These are phyloP conservation scores for Takifugu rubripes DNA, from an alignment of 2,797 vertebrate species.

Conservation along the genomic window DNA sequence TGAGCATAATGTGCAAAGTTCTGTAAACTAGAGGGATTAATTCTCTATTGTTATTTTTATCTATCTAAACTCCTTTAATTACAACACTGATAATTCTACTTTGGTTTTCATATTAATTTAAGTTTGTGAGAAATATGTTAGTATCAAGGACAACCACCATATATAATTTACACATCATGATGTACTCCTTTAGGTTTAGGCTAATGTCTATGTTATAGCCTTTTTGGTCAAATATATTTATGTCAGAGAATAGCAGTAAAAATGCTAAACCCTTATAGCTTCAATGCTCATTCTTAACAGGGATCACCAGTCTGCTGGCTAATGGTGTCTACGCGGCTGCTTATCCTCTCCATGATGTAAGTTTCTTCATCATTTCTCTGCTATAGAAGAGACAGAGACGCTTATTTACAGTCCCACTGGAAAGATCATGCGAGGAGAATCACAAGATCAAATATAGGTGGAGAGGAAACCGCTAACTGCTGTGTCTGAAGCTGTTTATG, in stretches of 20 bases:
- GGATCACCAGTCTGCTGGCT: constrained; percentile 91
- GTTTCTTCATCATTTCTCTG: constrained; percentile 52
- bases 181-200: neutral
- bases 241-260: neutral
- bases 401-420: neutral
- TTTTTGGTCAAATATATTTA: neutral
- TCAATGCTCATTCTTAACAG: constrained; percentile 65
- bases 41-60: too few species aligned
- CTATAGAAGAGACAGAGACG: neutral
- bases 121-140: too few species aligned
- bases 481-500: constrained; percentile 11
- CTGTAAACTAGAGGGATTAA: too few species aligned
- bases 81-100: too few species aligned
- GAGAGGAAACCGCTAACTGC: neutral
- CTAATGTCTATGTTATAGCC: too few species aligned
- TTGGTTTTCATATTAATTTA: too few species aligned
- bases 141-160: too few species aligned
- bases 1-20: too few species aligned
- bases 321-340: constrained; percentile 86
- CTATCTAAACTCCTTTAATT: too few species aligned
- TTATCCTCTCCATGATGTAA: constrained; percentile 93
- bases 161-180: neutral
- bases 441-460: too few species aligned
- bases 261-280: too few species aligned
- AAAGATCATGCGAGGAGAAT: too few species aligned